Evolutionary conservation across 2,113 vertebrate genomes (phyloP).

Genomic region (Clinocottus analis): DNA sequence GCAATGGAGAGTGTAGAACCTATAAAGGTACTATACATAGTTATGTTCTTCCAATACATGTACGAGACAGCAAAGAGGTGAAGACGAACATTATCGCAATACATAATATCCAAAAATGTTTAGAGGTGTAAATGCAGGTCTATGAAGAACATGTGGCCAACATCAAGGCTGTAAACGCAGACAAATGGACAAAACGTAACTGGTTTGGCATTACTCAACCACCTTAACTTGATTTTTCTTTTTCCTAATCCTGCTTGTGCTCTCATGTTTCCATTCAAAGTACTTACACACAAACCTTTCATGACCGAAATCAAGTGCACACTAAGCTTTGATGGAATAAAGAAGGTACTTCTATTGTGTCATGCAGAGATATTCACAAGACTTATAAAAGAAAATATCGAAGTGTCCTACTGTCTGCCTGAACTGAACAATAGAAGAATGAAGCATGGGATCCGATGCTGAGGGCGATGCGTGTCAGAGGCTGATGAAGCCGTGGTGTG

Average conservation of each 20-base stretch:
- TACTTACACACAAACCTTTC: conserved; percentile 51
- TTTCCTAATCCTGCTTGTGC: conserved; percentile 59
- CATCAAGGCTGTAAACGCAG: conserved; percentile 11
- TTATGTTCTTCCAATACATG: not conserved
- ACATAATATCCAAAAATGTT: conserved; percentile 7
- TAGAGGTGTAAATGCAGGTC: not conserved
- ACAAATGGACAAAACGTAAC: conserved; percentile 27
- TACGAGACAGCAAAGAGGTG: conserved; percentile 4
- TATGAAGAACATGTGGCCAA: conserved; percentile 13
- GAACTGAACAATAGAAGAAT: conserved; percentile 64
- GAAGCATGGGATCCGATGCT: conserved; percentile 64
- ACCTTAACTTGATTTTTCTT: conserved; percentile 45
- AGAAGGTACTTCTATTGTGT: conserved; percentile 59
- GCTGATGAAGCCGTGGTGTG: conserved; percentile 64
- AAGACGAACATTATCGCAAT: not conserved
- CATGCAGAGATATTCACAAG: conserved; percentile 65
- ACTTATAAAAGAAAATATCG: conserved; percentile 68
- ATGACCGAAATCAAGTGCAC: conserved; percentile 47
- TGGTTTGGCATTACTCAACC: conserved; percentile 22
- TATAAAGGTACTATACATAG: not conserved
- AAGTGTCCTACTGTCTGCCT: conserved; percentile 68
- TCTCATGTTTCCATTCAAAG: conserved; percentile 65
- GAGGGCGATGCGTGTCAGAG: conserved; percentile 67
- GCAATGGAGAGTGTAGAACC: not conserved
- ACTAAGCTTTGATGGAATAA: conserved; percentile 62